A percentile compares a stretch with the other conserved stretches of the same genome.
Conservation (phyloP, 2,888 invertebrate genomes). For the Drosophila percnosoma region DNA sequence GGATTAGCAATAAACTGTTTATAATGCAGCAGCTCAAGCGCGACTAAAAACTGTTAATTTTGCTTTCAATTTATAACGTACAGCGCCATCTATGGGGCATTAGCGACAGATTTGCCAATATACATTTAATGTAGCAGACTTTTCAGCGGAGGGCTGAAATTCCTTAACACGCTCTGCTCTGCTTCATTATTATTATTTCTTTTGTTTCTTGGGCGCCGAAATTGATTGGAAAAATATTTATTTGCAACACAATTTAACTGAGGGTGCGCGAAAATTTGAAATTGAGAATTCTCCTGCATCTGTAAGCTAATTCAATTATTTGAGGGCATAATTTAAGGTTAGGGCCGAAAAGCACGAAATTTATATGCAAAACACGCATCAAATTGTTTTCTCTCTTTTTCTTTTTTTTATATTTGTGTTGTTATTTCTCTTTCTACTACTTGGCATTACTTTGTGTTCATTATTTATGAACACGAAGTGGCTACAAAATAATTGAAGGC, state of each 20-base stretch:
- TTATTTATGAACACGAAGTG: constrained; percentile 75
- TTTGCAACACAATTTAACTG: constrained; percentile 64
- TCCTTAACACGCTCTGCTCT: constrained; percentile 4
- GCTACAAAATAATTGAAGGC: constrained; percentile 68
- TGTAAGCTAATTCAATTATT: constrained; percentile 78
- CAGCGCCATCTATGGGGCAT: constrained; percentile 22
- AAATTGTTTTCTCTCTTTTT: constrained; percentile 54
- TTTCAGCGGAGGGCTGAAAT: constrained; percentile 18
- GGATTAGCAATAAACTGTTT: constrained; percentile 39
- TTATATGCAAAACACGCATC: constrained; percentile 79
- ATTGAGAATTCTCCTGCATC: constrained; percentile 27
- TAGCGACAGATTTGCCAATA: constrained; percentile 8
- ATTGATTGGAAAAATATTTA: constrained; percentile 78
- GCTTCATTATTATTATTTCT: neutral
- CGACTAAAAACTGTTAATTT: constrained; percentile 24
- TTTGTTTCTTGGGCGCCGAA: constrained; percentile 20
- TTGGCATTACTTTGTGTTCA: constrained; percentile 41
- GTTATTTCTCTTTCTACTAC: constrained; percentile 4
- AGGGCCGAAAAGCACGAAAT: constrained; percentile 60
- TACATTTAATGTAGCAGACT: constrained; percentile 40
- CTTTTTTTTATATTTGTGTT: constrained; percentile 1
- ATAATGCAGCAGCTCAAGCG: constrained; percentile 26
- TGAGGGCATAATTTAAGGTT: constrained; percentile 70
- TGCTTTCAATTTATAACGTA: neutral
- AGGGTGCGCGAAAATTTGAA: constrained; percentile 5